Evolutionary conservation across 2,797 vertebrate species (phyloP), one percentile per base, ranked within the genome.

Genomic region (Borostomias antarcticus): DNA sequence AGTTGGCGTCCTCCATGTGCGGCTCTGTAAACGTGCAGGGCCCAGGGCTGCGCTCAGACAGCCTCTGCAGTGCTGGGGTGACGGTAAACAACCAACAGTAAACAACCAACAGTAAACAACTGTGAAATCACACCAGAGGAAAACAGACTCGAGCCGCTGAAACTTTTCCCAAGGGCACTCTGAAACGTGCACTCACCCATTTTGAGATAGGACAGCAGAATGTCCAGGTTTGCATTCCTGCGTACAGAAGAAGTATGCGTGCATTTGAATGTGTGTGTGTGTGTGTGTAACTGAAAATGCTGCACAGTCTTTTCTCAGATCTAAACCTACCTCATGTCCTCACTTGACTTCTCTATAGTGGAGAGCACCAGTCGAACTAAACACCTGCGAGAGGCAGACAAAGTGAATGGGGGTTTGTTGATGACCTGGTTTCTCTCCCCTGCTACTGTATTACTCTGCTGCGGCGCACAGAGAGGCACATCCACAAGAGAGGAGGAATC

Each of bases 311-410:
- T 3, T 43, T 2, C 1, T 15, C 5, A 43, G 40, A 17, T 4
- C 21, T 5, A 66, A 77, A 79, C 84, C 82, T 70, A 93, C 96
- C 89, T 94, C 62, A 63, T 82, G 69, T 91, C 88, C 61, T 90
- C 84, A 58, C 74, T 81, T 17, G 86, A 79, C 68, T 74, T 72
- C 67, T 89, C 84, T 64, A 90, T 32, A 77, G 80, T 84, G 68
- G 93, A 92, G 66, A 96, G 85, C 58, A 65, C 72, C 52, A 98
- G 90, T 69, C 87, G 88, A 79, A 97, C 81, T 82, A 97, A 93
- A 92, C 94, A 98, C 81, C 96, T 98, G 79, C 52, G 79, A 47
- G 51, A 35, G 50, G 85, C 66, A 47, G 61, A 35, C 57, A 77
- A 48, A 77, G 85, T 76, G 75, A 75, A 66, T 1, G 15, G 77